Base-by-base conservation (phyloP, 2,888 invertebrate species). In the Lycocerus yunnanus region DNA sequence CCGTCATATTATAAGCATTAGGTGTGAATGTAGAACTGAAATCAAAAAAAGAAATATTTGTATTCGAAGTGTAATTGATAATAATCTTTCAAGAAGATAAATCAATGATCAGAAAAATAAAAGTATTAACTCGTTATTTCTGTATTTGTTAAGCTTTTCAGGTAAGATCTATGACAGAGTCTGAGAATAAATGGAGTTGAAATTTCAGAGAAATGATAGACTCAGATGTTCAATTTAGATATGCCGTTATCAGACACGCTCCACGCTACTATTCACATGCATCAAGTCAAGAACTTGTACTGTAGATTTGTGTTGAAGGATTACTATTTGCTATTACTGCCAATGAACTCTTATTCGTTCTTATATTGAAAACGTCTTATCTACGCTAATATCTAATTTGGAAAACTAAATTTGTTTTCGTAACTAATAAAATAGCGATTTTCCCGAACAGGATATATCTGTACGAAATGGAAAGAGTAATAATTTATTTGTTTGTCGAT, bases 141-240 rank as follows among this genome's bases (percentile, higher is more conserved):
- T 73, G 69, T 69, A 69, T 61, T 70, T 58, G 66, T 66, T 60
- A 43, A 66, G 69, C 59, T 66, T 66, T 60, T 20, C 66, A 66
- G 21, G 66, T 66, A 66, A 66, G 66, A 27, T 66, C 21, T 24
- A 66, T 66, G 27, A 66, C 66, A 63, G 68, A 68, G 68, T 71
- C 74, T 71, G 20, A 66, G 43, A 71, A 68, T 71, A 69, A 65
- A 75, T 75, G 24, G 72, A 60, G 68, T 71, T 69, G 61, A 70
- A 75, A 67, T 72, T 68, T 70, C 68, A 58, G 59, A 67, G 67
- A 74, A 75, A 75, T 75, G 75, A 75, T 75, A 72, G 75, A 75
- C 72, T 70, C 70, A 75, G 75, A 75, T 75, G 72, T 75, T 75
- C 75, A 72, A 75, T 75, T 75, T 75, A 72, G 75, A 75, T 75